Conservation (phyloP, 1,140 invertebrate genomes). For the Cyrtorhinus lividipennis region DNA sequence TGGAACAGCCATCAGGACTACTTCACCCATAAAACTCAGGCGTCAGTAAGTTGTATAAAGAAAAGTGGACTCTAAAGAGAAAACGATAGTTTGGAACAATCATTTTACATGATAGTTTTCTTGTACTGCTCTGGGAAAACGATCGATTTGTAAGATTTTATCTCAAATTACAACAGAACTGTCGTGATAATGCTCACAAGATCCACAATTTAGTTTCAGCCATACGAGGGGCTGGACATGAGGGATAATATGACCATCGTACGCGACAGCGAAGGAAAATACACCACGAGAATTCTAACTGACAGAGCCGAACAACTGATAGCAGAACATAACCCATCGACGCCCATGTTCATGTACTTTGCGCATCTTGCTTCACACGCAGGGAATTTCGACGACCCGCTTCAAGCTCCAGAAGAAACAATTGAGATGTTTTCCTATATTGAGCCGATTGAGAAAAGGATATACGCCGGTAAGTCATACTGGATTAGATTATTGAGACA, state of each 20-base stretch:
- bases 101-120: background rate
- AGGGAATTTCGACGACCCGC: slow-evolving; percentile 27
- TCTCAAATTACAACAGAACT: background rate
- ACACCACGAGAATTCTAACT: slow-evolving; percentile 43
- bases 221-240: slow-evolving; percentile 30
- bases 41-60: slow-evolving; percentile 39
- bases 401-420: slow-evolving; percentile 42
- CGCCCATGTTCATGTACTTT: slow-evolving; percentile 44
- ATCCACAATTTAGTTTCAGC: slow-evolving; percentile 16
- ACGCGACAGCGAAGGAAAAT: slow-evolving; percentile 35
- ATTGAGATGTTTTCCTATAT: slow-evolving; percentile 41
- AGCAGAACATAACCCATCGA: slow-evolving; percentile 31
- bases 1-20: slow-evolving; percentile 70
- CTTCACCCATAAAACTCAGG: slow-evolving; percentile 47
- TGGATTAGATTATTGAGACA: no score
- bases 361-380: slow-evolving; percentile 42
- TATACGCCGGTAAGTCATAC: slow-evolving; percentile 39
- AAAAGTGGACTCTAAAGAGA: background rate
- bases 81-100: background rate
- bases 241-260: slow-evolving; percentile 27
- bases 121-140: background rate
- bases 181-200: no score
- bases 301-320: slow-evolving; percentile 40
- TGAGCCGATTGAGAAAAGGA: slow-evolving; percentile 35
- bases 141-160: no score